A percentile compares a stretch with the other conserved stretches of the same genome.
Evolutionary conservation across 2,113 vertebrate species (phyloP).

Genomic region (Egretta garzetta): DNA sequence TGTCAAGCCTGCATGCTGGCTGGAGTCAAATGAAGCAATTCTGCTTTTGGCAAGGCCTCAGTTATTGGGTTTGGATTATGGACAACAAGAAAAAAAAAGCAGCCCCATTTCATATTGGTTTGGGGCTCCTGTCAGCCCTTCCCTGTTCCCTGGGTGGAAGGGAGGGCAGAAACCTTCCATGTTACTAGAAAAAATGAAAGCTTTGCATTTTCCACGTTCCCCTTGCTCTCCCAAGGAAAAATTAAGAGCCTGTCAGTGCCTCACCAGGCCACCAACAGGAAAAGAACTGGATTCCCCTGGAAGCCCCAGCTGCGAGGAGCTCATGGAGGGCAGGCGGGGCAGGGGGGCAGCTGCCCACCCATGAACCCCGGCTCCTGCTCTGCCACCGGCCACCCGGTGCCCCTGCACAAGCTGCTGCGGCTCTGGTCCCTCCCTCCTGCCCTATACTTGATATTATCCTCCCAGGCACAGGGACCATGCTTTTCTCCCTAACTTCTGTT

Average conservation of each 20-base stretch:
- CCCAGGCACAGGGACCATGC: background rate
- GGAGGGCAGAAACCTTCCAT: background rate
- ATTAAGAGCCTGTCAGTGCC: background rate
- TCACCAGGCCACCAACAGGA: background rate
- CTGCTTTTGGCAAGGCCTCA: background rate
- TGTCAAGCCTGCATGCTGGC: background rate
- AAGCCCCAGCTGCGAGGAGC: background rate
- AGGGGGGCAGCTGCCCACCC: background rate
- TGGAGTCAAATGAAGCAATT: background rate
- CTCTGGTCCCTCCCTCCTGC: background rate
- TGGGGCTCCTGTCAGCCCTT: background rate
- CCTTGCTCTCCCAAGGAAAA: background rate
- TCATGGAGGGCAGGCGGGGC: background rate
- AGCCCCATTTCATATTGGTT: background rate
- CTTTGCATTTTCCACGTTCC: background rate
- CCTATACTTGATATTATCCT: background rate
- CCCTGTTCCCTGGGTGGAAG: background rate
- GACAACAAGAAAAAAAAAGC: accelerated
- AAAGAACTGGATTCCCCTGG: background rate
- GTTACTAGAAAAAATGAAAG: background rate
- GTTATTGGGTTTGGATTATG: background rate
- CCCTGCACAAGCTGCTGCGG: background rate
- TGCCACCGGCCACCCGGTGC: background rate
- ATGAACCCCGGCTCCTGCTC: accelerated
- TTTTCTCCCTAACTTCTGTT: background rate